Evolutionary conservation across 1,140 invertebrate genomes (phyloP).

Genomic region (Bombus terrestris): DNA sequence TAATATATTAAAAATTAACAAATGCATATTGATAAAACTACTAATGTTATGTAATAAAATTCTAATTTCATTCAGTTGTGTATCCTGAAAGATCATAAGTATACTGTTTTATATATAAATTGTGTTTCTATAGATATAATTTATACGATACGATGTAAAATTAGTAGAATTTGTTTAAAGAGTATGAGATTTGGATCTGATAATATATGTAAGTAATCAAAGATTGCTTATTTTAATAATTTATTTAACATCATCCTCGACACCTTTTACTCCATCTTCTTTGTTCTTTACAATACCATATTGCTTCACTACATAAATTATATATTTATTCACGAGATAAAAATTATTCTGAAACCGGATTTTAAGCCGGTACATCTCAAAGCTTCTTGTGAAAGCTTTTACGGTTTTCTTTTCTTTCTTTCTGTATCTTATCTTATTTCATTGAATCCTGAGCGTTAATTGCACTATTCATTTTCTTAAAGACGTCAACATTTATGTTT

Average conservation of each 20-base stretch:
- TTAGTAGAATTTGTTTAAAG: not conserved
- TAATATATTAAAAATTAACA: no score
- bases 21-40: no score
- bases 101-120: no score
- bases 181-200: not conserved
- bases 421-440: not conserved
- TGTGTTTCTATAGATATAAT: no score
- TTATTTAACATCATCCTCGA: no score
- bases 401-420: not conserved
- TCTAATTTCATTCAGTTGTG: no score
- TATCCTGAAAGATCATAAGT: no score
- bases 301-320: not conserved
- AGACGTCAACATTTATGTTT: not conserved
- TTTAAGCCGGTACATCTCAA: not conserved
- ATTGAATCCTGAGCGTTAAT: not conserved
- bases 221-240: not conserved
- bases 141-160: no score
- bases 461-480: not conserved
- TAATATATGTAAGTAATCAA: not conserved
- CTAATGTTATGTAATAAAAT: no score
- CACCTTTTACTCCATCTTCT: not conserved
- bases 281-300: not conserved
- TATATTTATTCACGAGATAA: not conserved
- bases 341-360: constrained; percentile 23
- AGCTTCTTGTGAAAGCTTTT: not conserved